Base-by-base conservation (phyloP, 2,113 vertebrate species). In the Microtus pennsylvanicus region DNA sequence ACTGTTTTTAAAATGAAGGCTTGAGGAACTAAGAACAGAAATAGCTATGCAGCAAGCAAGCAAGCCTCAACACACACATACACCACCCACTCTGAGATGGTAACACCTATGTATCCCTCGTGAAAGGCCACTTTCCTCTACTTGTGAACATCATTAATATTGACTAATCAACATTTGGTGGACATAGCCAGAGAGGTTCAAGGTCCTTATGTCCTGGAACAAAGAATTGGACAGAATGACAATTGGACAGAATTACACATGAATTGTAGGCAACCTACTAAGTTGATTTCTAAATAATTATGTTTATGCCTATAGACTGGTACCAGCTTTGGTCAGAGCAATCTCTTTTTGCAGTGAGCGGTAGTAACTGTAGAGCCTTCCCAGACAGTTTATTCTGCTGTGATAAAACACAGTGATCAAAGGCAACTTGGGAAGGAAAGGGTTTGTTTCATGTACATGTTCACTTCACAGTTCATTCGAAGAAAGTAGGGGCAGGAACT, bases 81-180 rank as follows among this genome's bases (percentile, higher is more conserved):
- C 77, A 16, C 8, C 61, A 7, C 61, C 33, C 17, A 3, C 42
- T 26, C 4, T 81, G 38, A 47, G 35, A 45, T 47, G 52, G 47
- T 50, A 42, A 24, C 30, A 52, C 12, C n/a, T 7, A 2, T 0
- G 21, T n/a, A 47, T 13, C 8, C 24, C 47, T 28, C 33, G 0
- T 2, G 14, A 21, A 69, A 52, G 88, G 42, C 24, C 3, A 7
- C 75, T 24, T 88, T 61, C 17, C 30, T 78, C 35, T 72, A 50
- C 16, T 85, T 35, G 7, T 11, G 83, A 78, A 2, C 33, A 86
- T 52, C 45, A 45, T 28, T 74, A 28, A 58, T 38, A 74, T 12
- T 42, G 47, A 9, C 35, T 55, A 50, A 58, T 74, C 69, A 42
- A 16, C 16, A n/a, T 88, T 38, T 38, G 8, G 14, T 28, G 35